phyloP scores from a whole-genome alignment of 2,113 vertebrate species.

The Trachemys scripta region DNA sequence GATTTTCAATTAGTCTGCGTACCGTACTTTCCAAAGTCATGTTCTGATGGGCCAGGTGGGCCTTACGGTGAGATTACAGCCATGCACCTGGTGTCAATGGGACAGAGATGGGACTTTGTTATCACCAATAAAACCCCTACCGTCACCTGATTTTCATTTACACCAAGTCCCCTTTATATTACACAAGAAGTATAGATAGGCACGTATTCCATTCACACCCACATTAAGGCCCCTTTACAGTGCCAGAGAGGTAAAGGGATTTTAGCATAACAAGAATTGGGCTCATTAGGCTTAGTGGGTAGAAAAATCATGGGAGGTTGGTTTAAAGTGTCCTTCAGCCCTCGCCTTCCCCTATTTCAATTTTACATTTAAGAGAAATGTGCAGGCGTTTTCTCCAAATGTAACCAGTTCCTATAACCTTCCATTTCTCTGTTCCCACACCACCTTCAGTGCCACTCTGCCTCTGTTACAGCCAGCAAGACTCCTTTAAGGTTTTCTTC shows the following conservation, averaged over 20 bases:
- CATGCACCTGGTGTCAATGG: background rate
- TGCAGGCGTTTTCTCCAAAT: background rate
- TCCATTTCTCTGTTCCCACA: constrained; percentile 38
- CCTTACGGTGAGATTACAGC: background rate
- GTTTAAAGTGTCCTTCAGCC: background rate
- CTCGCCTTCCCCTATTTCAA: background rate
- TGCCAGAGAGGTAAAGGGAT: background rate
- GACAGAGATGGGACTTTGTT: constrained; percentile 8
- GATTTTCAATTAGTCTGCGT: constrained; percentile 8
- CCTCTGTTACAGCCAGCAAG: constrained; percentile 51
- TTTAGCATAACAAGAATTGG: background rate
- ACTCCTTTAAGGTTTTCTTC: constrained; percentile 67
- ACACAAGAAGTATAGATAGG: background rate
- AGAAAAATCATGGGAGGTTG: background rate
- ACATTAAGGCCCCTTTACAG: background rate
- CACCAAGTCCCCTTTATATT: background rate
- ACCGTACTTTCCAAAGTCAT: background rate
- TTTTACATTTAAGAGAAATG: background rate
- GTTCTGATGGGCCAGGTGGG: background rate
- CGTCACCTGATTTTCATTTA: background rate
- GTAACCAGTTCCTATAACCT: background rate
- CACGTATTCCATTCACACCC: background rate
- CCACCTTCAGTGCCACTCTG: constrained; percentile 48
- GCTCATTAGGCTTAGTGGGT: background rate
- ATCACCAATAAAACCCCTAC: background rate